Base-by-base conservation (phyloP, 2,888 invertebrate genomes). In the Morpho achilles region DNA sequence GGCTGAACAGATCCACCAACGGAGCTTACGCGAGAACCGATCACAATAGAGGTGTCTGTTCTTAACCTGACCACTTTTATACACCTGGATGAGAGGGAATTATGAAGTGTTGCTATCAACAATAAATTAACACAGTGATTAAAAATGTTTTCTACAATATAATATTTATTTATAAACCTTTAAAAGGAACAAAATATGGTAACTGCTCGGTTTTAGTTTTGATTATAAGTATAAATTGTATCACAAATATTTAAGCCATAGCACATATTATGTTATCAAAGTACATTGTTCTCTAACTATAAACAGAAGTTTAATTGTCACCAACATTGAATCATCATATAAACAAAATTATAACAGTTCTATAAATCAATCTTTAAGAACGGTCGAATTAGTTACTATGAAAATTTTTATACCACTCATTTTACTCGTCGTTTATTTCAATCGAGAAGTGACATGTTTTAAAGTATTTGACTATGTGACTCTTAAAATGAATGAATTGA, bases 401-500 rank as follows among this genome's bases (percentile, higher is more conserved):
- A 66, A 58, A 58, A 39, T 53, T 23, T 53, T 65, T 56, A 22
- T 63, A 59, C 46, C 58, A 53, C 23, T 65, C 8, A 53, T 57
- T 22, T 53, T 63, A 22, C 32, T 62, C 55, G 50, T 61, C 8
- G 41, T 61, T 53, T 53, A 52, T 56, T 49, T 67, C 63, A 55
- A 60, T 55, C 10, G 41, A 1, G 47, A 47, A 7, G 53, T 48
- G 3, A 63, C 63, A 39, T 71, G 77, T 61, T 40, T 48, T 3
- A 65, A 68, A 7, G 43, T 78, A n/a, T 58, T 74, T 6, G 68
- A 74, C 9, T 60, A 51, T 7, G 7, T 81, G 40, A 10, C 62
- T 7, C 42, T 50, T 7, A 77, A 72, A 69, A 57, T 78, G 23
- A 66, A 58, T 53, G 66, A 73, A n/a, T 54, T 79, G 3, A 68